Conservation (phyloP, 2,888 invertebrate genomes). For the Acanthosepion esculentum region DNA sequence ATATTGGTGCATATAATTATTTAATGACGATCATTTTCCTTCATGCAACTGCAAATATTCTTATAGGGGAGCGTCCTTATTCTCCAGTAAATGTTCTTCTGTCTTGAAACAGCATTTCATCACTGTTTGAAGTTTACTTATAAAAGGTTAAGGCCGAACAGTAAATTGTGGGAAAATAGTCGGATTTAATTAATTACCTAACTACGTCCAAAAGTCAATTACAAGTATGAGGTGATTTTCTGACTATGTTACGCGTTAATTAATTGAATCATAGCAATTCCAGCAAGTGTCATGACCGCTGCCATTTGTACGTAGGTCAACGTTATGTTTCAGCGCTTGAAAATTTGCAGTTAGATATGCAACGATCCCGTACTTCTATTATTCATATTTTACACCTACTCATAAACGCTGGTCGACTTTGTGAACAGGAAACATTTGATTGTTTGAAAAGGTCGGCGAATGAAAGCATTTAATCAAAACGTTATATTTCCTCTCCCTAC, state of each 20-base stretch:
- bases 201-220: not conserved
- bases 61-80: not conserved
- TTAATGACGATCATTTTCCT: not conserved
- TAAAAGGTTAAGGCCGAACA: not conserved
- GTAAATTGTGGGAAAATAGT: not conserved
- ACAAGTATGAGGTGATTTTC: slow-evolving; percentile 9
- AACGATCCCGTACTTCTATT: not conserved
- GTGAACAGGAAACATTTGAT: not conserved
- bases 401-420: not conserved
- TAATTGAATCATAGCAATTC: not conserved
- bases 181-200: slow-evolving; percentile 4
- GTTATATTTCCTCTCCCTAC: not conserved
- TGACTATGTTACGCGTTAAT: not conserved
- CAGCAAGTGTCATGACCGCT: not conserved
- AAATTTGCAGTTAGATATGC: not conserved
- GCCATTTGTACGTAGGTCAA: not conserved
- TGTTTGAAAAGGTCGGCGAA: not conserved
- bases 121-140: not conserved
- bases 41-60: not conserved
- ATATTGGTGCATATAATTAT: not conserved
- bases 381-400: not conserved
- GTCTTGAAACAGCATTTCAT: not conserved
- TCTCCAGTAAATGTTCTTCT: not conserved
- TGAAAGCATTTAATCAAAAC: not conserved
- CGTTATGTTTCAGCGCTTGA: not conserved